A percentile compares a stretch with the other conserved stretches of the same genome.
These are phyloP conservation scores for Sebastes diploproa DNA, from an alignment of 2,797 vertebrate genomes.

Conservation along the genomic window DNA sequence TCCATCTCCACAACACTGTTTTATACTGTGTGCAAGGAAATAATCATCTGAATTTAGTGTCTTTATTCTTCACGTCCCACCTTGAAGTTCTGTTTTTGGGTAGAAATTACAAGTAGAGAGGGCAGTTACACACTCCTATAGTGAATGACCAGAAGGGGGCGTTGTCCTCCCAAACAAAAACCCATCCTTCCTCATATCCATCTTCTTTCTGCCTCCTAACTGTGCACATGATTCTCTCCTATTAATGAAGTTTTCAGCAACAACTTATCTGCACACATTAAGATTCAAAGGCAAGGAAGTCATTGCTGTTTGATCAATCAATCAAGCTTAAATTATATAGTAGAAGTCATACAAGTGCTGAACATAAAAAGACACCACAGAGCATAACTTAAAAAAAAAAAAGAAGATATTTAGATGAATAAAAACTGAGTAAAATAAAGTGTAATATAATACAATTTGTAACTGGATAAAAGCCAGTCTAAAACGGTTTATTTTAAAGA, in stretches of 20 bases:
- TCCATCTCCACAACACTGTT: background rate
- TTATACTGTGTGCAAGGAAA: background rate
- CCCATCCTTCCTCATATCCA: background rate
- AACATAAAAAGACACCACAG: too few species aligned
- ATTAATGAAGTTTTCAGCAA: background rate
- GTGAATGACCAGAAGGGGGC: slow-evolving; percentile 56
- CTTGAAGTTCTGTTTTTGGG: background rate
- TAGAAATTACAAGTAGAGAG: background rate
- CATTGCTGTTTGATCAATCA: too few species aligned
- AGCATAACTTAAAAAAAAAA: too few species aligned
- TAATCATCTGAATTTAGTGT: too few species aligned
- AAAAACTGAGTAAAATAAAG: too few species aligned
- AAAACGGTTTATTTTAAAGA: too few species aligned
- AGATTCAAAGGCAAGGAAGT: background rate
- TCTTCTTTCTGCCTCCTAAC: background rate
- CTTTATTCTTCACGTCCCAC: background rate
- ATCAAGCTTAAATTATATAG: too few species aligned
- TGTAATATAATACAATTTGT: too few species aligned
- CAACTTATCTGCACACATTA: background rate
- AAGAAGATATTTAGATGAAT: too few species aligned
- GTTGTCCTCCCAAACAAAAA: slow-evolving; percentile 26
- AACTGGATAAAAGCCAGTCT: too few species aligned
- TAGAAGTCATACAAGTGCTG: too few species aligned
- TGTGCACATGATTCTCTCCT: background rate
- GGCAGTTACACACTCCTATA: background rate